These are phyloP conservation scores for Micrasema minimum DNA, from an alignment of 1,140 invertebrate genomes.

Conservation along the genomic window DNA sequence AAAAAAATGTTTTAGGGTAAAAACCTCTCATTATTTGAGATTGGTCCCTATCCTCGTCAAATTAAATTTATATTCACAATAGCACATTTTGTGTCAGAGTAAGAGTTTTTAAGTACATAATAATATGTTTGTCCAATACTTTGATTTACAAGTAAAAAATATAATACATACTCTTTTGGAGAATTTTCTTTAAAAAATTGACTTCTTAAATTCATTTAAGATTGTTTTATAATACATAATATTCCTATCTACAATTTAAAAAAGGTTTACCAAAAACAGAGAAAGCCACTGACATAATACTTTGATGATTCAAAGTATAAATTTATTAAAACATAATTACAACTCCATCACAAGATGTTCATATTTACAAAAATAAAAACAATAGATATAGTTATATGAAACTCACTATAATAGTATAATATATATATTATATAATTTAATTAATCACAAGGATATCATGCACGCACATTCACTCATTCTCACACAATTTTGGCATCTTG, in stretches of 20 bases:
- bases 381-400: conserved; percentile 47
- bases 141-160: background rate
- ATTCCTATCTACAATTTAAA: conserved; percentile 33
- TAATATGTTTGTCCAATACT: no score
- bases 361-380: conserved; percentile 51
- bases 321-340: conserved; percentile 23
- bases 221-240: conserved; percentile 34
- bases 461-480: conserved; percentile 51
- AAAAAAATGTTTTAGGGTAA: background rate
- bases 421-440: conserved; percentile 41
- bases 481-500: conserved; percentile 54
- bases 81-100: conserved; percentile 1
- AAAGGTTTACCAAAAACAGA: conserved; percentile 28
- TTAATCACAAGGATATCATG: conserved; percentile 52
- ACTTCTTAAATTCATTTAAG: conserved; percentile 14
- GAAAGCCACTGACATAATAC: conserved; percentile 51
- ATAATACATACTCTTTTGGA: background rate
- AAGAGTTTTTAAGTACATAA: no score
- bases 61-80: conserved; percentile 9
- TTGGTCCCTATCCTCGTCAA: conserved; percentile 10
- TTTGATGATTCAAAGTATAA: conserved; percentile 34
- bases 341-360: conserved; percentile 49
- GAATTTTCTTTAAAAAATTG: conserved; percentile 5
- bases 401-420: conserved; percentile 46
- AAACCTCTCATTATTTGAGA: conserved; percentile 17